These are phyloP conservation scores for Hydrophis major DNA, from an alignment of 2,797 vertebrate genomes.

Conservation along the genomic window DNA sequence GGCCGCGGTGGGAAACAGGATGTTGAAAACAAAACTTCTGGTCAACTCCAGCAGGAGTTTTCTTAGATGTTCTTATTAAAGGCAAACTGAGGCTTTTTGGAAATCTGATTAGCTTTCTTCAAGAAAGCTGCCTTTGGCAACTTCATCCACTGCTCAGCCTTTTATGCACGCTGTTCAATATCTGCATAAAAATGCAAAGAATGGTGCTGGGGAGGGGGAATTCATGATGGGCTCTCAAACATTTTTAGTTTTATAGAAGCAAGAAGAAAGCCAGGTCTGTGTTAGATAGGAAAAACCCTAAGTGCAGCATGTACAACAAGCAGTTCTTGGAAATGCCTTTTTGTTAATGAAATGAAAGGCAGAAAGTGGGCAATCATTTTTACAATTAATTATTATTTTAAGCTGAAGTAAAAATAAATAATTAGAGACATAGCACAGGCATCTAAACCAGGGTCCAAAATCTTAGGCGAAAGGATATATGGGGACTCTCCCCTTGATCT, in stretches of 20 bases:
- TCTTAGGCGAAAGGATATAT: background rate
- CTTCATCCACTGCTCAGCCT: background rate
- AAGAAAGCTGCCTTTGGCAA: background rate
- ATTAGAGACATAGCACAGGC: background rate
- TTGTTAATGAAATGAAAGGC: background rate
- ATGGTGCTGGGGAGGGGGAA: background rate
- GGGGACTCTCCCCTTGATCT: background rate
- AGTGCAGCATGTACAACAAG: background rate
- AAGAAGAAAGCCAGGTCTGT: background rate
- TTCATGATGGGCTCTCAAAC: background rate
- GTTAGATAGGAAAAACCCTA: no score
- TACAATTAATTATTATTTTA: background rate
- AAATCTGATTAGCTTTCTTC: background rate
- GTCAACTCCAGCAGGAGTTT: background rate
- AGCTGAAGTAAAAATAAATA: background rate
- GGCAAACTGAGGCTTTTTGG: background rate
- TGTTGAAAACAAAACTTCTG: background rate
- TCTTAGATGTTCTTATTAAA: background rate
- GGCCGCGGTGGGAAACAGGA: background rate
- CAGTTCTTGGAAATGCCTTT: background rate
- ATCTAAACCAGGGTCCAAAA: background rate
- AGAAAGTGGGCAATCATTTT: background rate
- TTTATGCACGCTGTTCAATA: background rate
- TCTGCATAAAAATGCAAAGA: conserved; percentile 24
- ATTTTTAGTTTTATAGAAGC: background rate